Percentiles rank a stretch among this genome's conserved stretches.
phyloP scores from a whole-genome alignment of 1,140 invertebrate species.

The Calliphora vicina region DNA sequence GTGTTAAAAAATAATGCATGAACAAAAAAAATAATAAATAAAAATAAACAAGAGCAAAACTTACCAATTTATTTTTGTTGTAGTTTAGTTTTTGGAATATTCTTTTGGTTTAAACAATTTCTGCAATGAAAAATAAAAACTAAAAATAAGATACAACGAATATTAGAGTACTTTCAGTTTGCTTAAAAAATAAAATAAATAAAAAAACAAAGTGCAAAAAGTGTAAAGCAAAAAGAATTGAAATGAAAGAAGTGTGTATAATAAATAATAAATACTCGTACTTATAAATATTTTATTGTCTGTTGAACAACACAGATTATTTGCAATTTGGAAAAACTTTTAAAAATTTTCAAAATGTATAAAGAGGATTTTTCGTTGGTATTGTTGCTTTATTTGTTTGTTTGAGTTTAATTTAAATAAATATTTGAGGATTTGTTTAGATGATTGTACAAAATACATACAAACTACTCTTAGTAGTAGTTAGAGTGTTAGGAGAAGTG shows the following conservation, averaged over 20 bases:
- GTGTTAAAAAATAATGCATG: neutral
- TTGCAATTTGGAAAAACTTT: no score
- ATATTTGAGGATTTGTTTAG: no score
- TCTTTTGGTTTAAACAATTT: neutral
- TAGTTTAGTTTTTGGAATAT: neutral
- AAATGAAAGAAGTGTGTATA: neutral
- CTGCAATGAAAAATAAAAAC: neutral
- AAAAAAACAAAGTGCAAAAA: neutral
- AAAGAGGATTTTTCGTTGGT: no score
- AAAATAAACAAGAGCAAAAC: neutral
- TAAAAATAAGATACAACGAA: neutral
- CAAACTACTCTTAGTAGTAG: no score
- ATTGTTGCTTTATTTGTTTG: no score
- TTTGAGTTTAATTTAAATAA: no score
- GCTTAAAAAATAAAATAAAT: no score
- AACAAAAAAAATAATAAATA: neutral
- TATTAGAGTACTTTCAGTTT: neutral
- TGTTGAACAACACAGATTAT: neutral
- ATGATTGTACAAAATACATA: no score
- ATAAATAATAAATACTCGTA: neutral
- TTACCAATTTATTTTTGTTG: neutral
- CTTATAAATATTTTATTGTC: neutral
- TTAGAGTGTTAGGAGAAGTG: no score
- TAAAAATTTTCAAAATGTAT: no score
- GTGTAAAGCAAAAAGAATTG: neutral